Evolutionary conservation across 2,113 vertebrate genomes (phyloP).

Genomic region (Trematomus loennbergii): DNA sequence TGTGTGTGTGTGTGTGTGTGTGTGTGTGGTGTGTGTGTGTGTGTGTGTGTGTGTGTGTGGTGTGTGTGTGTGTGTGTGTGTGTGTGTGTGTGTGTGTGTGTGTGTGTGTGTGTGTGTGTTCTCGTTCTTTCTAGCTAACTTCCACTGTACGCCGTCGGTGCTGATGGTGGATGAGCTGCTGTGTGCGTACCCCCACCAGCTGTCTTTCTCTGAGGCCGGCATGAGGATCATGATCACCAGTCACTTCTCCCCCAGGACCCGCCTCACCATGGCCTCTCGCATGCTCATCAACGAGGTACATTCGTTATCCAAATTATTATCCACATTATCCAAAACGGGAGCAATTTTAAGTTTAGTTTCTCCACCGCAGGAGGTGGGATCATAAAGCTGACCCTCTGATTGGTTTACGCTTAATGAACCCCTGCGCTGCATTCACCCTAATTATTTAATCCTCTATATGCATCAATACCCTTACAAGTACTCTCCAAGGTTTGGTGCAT

Average conservation of each 20-base stretch:
- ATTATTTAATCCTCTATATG: no score
- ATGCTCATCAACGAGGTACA: slow-evolving; percentile 97
- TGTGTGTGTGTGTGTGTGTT: not conserved
- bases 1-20: no score
- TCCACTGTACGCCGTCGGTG: slow-evolving; percentile 88
- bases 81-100: no score
- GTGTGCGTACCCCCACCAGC: slow-evolving; percentile 95
- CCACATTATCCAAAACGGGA: no score
- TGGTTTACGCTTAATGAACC: no score
- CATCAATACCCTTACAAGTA: no score
- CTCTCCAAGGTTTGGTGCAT: no score
- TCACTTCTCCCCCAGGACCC: slow-evolving; percentile 96
- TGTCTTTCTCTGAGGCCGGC: slow-evolving; percentile 96
- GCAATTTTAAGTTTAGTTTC: no score
- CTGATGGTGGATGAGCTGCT: slow-evolving; percentile 98
- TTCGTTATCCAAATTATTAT: slow-evolving; percentile 36
- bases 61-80: not conserved
- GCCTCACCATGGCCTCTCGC: slow-evolving; percentile 98
- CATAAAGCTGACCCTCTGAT: no score
- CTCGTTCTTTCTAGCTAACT: slow-evolving; percentile 74
- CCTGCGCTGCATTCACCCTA: no score
- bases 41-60: not conserved
- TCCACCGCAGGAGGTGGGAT: no score
- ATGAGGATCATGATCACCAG: slow-evolving; percentile 99
- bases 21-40: not conserved